A percentile compares a stretch with the other conserved stretches of the same genome.
Evolutionary conservation across 2,888 invertebrate species (phyloP).

Genomic region (Cepaea hortensis): DNA sequence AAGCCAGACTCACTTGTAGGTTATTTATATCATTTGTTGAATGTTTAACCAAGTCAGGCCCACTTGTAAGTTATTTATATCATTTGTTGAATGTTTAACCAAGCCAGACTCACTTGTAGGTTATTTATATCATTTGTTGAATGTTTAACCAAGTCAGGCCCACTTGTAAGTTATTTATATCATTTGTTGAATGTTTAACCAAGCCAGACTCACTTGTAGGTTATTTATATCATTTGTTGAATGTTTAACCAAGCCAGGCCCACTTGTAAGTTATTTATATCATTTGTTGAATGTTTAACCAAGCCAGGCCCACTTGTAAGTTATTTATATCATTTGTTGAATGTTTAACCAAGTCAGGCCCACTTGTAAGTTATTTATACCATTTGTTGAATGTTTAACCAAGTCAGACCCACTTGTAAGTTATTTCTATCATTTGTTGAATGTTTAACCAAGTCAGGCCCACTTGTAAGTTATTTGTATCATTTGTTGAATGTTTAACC

Average conservation of each 20-base stretch:
- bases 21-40: background rate
- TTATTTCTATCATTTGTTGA: background rate
- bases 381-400: background rate
- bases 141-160: background rate
- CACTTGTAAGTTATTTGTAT: background rate
- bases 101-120: conserved; percentile 41
- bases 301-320: background rate
- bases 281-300: background rate
- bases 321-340: background rate
- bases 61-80: conserved; percentile 32
- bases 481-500: background rate
- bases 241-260: background rate
- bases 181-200: background rate
- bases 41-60: conserved; percentile 36
- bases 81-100: conserved; percentile 6
- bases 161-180: background rate
- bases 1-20: conserved; percentile 41
- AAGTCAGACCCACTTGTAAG: background rate
- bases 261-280: background rate
- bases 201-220: background rate
- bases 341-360: background rate
- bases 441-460: too few species aligned
- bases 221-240: background rate
- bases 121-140: background rate
- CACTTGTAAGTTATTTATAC: background rate